Percentiles rank a stretch among this genome's conserved stretches.
Evolutionary conservation across 2,113 vertebrate species (phyloP).

Genomic region (Xyrauchen texanus): DNA sequence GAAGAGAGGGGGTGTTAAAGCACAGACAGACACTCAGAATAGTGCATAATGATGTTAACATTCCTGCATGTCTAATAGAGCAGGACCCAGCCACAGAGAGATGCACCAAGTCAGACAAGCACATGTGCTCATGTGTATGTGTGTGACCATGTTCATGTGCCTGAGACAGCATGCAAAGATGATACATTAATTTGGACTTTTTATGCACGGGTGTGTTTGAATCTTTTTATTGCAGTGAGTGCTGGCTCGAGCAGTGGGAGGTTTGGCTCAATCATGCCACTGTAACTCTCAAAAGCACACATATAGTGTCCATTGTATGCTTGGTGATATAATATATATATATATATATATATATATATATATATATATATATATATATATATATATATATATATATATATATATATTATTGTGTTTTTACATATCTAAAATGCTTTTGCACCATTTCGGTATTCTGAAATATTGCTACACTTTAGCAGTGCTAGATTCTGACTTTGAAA

Average conservation of each 20-base stretch:
- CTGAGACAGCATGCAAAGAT: constrained; percentile 17
- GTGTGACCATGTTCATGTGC: constrained; percentile 10
- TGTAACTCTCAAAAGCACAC: neutral
- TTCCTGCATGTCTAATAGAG: constrained; percentile 91
- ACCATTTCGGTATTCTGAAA: too few relatives aligned
- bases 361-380: too few relatives aligned
- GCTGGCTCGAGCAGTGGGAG: too few relatives aligned
- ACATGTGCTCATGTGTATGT: constrained; percentile 14
- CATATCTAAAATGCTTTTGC: too few relatives aligned
- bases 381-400: too few relatives aligned
- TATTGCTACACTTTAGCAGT: too few relatives aligned
- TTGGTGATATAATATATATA: too few relatives aligned
- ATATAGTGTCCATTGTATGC: neutral
- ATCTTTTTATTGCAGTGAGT: neutral
- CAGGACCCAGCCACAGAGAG: constrained; percentile 48
- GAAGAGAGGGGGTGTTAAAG: constrained; percentile 33
- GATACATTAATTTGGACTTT: constrained; percentile 44
- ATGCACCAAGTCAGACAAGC: constrained; percentile 30
- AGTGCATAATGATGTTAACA: constrained; percentile 89
- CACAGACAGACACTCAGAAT: constrained; percentile 84
- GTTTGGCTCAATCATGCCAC: neutral
- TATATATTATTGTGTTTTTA: too few relatives aligned
- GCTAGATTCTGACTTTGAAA: too few relatives aligned
- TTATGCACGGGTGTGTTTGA: neutral
- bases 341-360: too few relatives aligned